Conservation (phyloP, 2,888 invertebrate genomes). For the Agrenia bidenticulata region DNA sequence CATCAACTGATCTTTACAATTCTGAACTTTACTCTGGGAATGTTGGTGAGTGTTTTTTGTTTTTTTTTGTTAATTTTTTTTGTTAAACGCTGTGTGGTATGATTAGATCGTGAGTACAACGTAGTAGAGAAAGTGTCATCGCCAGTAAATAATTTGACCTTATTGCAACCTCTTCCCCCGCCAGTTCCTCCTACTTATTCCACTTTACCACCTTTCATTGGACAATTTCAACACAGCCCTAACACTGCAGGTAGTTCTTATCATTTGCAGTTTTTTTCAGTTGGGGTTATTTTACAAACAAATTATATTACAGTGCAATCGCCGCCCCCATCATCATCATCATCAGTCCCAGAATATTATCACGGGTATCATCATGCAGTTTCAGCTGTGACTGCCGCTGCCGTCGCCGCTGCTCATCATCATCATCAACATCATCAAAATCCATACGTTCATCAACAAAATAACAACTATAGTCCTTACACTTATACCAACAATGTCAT, state of each 20-base stretch:
- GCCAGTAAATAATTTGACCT: neutral
- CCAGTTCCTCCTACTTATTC: neutral
- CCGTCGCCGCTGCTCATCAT: constrained; percentile 20
- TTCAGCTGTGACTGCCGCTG: constrained; percentile 33
- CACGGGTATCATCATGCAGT: constrained; percentile 36
- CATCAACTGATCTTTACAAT: no score
- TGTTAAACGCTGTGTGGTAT: no score
- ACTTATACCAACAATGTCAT: no score
- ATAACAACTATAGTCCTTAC: no score
- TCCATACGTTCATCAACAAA: neutral
- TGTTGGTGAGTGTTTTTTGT: no score
- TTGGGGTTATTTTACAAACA: neutral
- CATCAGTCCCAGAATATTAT: constrained; percentile 61
- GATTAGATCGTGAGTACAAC: no score
- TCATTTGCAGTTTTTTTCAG: no score
- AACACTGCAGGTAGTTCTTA: neutral
- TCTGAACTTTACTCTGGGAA: no score
- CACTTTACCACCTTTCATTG: neutral
- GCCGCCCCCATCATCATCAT: constrained; percentile 61
- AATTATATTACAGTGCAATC: neutral
- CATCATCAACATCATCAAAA: neutral
- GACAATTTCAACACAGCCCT: neutral
- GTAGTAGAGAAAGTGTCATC: no score
- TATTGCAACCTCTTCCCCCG: neutral
- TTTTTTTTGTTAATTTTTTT: no score